phyloP scores from a whole-genome alignment of 2,113 vertebrate species.

The Campylorhamphus procurvoides region DNA sequence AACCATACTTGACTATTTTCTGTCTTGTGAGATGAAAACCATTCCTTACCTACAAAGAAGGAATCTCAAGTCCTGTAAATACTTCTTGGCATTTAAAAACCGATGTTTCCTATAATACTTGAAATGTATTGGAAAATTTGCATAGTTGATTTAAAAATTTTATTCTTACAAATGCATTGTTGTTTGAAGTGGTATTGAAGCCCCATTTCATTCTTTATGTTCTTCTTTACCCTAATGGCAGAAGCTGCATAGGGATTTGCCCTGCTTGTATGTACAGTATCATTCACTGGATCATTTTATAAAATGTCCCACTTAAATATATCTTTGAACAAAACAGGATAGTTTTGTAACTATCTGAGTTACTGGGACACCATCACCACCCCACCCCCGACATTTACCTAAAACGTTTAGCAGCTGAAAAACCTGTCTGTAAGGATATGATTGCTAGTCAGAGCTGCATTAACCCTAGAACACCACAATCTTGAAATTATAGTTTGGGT shows the following conservation, averaged over 20 bases:
- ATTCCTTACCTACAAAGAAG: not conserved
- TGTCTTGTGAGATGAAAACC: slow-evolving; percentile 23
- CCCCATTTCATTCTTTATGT: not conserved
- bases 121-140: not conserved
- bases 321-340: not conserved
- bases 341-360: not conserved
- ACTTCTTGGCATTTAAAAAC: not conserved
- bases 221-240: not conserved
- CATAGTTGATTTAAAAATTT: not conserved
- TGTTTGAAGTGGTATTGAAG: not conserved
- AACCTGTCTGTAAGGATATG: not conserved
- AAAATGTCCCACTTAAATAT: not conserved
- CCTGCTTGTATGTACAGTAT: not conserved
- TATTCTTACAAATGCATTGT: not conserved
- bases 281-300: not conserved
- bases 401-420: not conserved
- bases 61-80: not conserved
- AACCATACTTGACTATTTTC: not conserved
- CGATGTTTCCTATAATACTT: not conserved
- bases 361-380: not conserved
- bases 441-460: not conserved
- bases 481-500: not conserved
- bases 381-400: not conserved
- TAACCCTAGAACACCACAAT: not conserved
- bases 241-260: not conserved